Conservation (phyloP, 2,888 invertebrate genomes). For the Plebejus anna region DNA sequence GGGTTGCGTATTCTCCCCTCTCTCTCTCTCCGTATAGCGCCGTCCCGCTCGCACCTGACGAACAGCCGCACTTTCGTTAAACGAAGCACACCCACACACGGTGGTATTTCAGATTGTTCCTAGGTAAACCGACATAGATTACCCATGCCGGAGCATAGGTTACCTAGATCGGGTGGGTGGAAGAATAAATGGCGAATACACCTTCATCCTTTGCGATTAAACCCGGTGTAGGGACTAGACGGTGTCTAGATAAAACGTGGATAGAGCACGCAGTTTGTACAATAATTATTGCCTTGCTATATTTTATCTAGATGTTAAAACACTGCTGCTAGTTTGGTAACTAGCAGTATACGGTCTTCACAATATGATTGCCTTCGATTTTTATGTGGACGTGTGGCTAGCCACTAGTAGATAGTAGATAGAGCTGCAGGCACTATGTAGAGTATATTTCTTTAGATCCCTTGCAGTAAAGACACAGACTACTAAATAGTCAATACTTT, state of each 20-base stretch:
- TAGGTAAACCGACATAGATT: constrained; percentile 72
- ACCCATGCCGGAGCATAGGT: constrained; percentile 70
- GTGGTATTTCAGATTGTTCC: constrained; percentile 76
- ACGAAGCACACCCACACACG: constrained; percentile 79
- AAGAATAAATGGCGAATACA: constrained; percentile 29
- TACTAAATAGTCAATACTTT: neutral
- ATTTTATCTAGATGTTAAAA: neutral
- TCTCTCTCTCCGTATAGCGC: constrained; percentile 57
- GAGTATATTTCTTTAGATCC: too few relatives aligned
- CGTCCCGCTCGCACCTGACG: constrained; percentile 66
- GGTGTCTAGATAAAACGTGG: neutral
- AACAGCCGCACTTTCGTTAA: constrained; percentile 78
- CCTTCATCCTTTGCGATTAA: constrained; percentile 23
- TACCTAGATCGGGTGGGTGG: constrained; percentile 43
- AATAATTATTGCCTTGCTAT: constrained; percentile 1
- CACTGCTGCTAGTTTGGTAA: neutral
- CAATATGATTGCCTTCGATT: too few relatives aligned
- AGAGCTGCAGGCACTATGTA: too few relatives aligned
- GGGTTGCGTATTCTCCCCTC: constrained; percentile 61
- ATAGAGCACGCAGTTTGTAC: neutral
- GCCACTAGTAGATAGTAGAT: too few relatives aligned
- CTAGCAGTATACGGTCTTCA: too few relatives aligned
- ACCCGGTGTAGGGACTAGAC: neutral
- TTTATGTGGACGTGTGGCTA: too few relatives aligned
- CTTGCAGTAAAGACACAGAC: neutral